phyloP scores from a whole-genome alignment of 2,888 invertebrate genomes.

The Horisme vitalbata region DNA sequence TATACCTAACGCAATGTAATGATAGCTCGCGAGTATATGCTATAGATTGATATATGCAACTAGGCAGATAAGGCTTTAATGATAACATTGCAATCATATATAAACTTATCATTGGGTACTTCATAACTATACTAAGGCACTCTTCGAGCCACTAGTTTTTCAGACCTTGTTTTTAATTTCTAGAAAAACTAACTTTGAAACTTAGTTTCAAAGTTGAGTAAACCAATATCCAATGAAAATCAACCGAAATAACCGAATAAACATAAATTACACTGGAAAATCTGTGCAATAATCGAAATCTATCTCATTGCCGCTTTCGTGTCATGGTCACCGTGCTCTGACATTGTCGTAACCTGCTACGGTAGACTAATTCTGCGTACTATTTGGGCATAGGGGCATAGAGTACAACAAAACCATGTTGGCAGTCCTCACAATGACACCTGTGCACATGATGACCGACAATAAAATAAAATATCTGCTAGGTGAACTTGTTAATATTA shows the following conservation, averaged over 20 bases:
- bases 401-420: too few species aligned
- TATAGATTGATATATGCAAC: neutral
- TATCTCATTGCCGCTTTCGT: slow-evolving; percentile 44
- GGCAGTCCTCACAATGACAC: too few species aligned
- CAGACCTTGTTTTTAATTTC: too few species aligned
- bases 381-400: slow-evolving; percentile 9
- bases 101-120: neutral
- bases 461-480: too few species aligned
- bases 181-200: too few species aligned
- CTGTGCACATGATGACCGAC: too few species aligned
- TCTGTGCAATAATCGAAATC: slow-evolving; percentile 53
- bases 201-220: slow-evolving; percentile 15
- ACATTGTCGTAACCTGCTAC: slow-evolving; percentile 50
- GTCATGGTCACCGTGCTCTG: slow-evolving; percentile 48
- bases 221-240: slow-evolving; percentile 29
- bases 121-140: too few species aligned
- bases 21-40: neutral
- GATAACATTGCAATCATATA: neutral
- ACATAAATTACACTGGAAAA: slow-evolving; percentile 37
- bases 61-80: too few species aligned
- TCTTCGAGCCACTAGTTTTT: too few species aligned
- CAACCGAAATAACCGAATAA: slow-evolving; percentile 34
- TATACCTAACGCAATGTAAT: slow-evolving; percentile 7
- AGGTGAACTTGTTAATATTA: too few species aligned
- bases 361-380: slow-evolving; percentile 42